Conservation (phyloP, 1,140 invertebrate species). For the Eurosta solidaginis region DNA sequence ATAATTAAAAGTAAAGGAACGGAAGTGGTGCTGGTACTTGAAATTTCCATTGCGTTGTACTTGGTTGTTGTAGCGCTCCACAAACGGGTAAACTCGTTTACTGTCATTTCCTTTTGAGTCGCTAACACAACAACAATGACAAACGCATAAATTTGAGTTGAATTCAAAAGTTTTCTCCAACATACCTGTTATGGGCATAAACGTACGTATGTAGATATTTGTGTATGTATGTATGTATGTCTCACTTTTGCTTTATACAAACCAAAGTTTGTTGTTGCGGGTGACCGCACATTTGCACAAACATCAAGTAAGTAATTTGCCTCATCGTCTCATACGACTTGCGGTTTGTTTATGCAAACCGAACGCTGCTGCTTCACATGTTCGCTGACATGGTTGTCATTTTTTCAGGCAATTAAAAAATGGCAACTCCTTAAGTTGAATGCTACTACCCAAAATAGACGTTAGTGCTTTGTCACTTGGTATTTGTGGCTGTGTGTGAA, state of each 20-base stretch:
- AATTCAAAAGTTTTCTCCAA: not conserved
- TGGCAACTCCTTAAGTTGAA: slow-evolving; percentile 24
- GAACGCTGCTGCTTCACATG: not conserved
- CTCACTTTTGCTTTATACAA: not conserved
- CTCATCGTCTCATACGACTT: not conserved
- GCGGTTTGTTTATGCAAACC: slow-evolving; percentile 10
- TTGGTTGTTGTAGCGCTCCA: not conserved
- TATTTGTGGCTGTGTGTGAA: not conserved
- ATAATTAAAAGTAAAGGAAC: not conserved
- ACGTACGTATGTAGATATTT: not conserved
- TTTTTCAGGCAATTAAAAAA: slow-evolving; percentile 26
- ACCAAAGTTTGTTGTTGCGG: not conserved
- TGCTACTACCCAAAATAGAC: not conserved
- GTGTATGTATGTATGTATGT: not conserved
- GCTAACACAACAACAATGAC: not conserved
- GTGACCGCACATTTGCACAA: slow-evolving; percentile 22
- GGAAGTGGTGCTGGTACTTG: not conserved
- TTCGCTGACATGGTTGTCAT: slow-evolving; percentile 22
- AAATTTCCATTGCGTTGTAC: not conserved
- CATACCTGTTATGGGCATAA: not conserved
- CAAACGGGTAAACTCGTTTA: slow-evolving; percentile 10
- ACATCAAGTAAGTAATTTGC: not conserved
- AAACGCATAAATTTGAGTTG: not conserved
- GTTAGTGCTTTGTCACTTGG: not conserved
- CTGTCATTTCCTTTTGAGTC: slow-evolving; percentile 22